These are phyloP conservation scores for Anguilla pacifica DNA, from an alignment of 2,797 vertebrate species.

Conservation along the genomic window DNA sequence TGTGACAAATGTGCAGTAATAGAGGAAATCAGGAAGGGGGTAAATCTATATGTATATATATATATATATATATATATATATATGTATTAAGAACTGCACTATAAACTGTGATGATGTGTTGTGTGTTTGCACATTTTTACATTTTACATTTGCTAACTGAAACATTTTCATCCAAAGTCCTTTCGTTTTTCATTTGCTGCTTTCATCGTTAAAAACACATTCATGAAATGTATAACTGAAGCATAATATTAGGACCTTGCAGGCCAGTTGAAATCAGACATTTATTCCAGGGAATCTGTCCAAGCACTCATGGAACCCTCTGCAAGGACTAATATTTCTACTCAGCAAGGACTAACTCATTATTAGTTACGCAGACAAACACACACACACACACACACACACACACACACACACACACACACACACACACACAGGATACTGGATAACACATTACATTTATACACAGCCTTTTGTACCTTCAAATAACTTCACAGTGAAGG, in stretches of 20 bases:
- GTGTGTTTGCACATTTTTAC: too few species aligned
- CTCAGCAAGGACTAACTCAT: constrained; percentile 6
- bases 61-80: background rate
- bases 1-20: too few species aligned
- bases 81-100: background rate
- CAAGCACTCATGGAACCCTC: too few species aligned
- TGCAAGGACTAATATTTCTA: background rate
- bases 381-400: too few species aligned
- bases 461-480: background rate
- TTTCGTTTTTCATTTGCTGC: background rate
- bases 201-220: background rate
- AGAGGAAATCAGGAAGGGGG: background rate
- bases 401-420: background rate
- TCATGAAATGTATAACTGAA: background rate
- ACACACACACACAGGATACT: background rate
- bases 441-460: background rate
- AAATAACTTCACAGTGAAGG: background rate
- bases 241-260: background rate
- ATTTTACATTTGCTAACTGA: background rate
- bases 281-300: too few species aligned
- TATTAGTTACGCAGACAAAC: constrained; percentile 1
- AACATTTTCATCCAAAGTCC: background rate
- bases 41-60: background rate
- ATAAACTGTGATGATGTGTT: background rate
- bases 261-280: background rate